Evolutionary conservation across 2,113 vertebrate genomes (phyloP), one percentile per base, ranked within the genome.

Genomic region (Gorsachius goisagi): DNA sequence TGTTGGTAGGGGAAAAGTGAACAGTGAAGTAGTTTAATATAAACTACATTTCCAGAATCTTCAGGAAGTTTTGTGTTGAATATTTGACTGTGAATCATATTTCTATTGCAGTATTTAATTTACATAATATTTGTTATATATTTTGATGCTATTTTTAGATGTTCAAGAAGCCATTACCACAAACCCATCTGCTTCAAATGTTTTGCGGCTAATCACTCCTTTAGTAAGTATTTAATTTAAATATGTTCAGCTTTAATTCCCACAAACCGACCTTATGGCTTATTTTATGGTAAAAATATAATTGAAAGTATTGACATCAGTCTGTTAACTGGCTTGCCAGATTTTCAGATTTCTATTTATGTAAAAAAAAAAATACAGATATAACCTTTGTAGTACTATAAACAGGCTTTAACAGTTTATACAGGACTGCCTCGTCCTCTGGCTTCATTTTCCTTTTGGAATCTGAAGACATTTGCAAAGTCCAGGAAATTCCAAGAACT

Each of bases 181-280:
- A 96, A 97, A 97, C 45, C 12, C 95, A 90, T 96, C 97, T 68
- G 93, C 90, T 52, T 97, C 95, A 95, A 97, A 97, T 77, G 76
- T 97, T 86, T 91, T 98, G 66, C 96, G 97, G 63, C 92, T 97
- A 90, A 96, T 96, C 50, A 88, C 95, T 44, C 84, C 98, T 75
- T 89, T 96, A 97, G 99, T 99, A 97, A 98, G 99, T 98, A 92
- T 78, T 84, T 84, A 27, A 88, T 63, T 96, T 85, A n/a, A 72
- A 35, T 79, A 39, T 10, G 27, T 9, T 90, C 47, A 58, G 53
- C 44, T 93, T 83, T 50, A 32, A 64, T 81, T 83, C 24, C 44
- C 66, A 68, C 44, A 44, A 55, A 95, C 41, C 86, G 37, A 60
- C 6, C 1, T 84, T 45, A 32, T 62, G 39, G 44, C 5, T 76